Percentiles rank a stretch among this genome's conserved stretches.
Evolutionary conservation across 2,888 invertebrate genomes (phyloP).

Genomic region (Luperina testacea): DNA sequence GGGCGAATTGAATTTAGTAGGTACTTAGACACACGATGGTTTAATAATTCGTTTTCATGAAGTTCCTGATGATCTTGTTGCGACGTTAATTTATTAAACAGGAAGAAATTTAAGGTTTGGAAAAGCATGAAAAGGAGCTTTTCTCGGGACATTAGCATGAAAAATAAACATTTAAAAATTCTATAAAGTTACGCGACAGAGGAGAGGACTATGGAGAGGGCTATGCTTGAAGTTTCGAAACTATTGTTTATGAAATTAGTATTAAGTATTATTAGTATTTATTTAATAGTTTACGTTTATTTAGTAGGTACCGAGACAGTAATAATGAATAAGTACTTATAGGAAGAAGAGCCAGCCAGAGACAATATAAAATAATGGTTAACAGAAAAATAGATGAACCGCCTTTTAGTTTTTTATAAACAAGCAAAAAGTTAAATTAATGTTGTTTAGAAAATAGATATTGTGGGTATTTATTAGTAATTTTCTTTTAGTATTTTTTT

Average conservation of each 20-base stretch:
- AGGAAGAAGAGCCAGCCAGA: not conserved
- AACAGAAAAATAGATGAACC: not conserved
- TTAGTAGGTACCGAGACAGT: not conserved
- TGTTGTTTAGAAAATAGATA: not conserved
- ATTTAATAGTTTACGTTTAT: too few species aligned
- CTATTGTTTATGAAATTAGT: too few species aligned
- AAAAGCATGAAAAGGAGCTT: too few species aligned
- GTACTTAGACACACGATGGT: not conserved
- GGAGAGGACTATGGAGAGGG: too few species aligned
- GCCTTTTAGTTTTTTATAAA: not conserved
- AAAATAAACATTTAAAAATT: too few species aligned
- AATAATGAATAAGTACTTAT: not conserved
- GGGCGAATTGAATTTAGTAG: not conserved
- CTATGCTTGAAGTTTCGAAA: too few species aligned
- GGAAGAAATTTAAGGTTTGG: too few species aligned
- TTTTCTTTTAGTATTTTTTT: not conserved
- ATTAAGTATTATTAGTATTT: too few species aligned
- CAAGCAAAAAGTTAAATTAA: not conserved
- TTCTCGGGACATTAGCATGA: too few species aligned
- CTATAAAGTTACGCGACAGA: too few species aligned
- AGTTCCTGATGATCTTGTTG: conserved; percentile 3
- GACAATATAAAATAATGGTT: not conserved
- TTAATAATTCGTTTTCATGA: not conserved
- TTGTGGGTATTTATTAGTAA: not conserved
- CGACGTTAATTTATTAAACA: not conserved